Evolutionary conservation across 2,888 invertebrate genomes (phyloP).

Genomic region (Nomada ruficornis): DNA sequence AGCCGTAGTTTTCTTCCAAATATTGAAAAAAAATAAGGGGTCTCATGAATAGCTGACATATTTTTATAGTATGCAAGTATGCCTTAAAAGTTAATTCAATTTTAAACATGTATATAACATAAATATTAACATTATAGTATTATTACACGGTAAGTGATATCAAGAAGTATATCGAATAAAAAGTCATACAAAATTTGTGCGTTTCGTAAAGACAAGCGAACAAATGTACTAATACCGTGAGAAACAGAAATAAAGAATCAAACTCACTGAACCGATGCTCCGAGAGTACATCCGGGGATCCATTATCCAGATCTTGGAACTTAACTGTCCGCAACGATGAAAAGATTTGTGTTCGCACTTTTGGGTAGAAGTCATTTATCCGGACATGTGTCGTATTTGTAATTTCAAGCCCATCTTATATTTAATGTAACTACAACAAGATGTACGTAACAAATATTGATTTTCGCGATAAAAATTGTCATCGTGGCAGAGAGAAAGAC

Average conservation of each 20-base stretch:
- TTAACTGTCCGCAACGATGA: slow-evolving; percentile 79
- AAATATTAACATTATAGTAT: too few species aligned
- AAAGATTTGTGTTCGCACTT: slow-evolving; percentile 80
- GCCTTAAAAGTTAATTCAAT: too few species aligned
- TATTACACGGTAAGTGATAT: too few species aligned
- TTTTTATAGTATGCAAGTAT: too few species aligned
- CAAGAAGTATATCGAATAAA: too few species aligned
- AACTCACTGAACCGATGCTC: slow-evolving; percentile 80
- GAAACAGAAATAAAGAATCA: slow-evolving; percentile 65
- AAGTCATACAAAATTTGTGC: background rate
- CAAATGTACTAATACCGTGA: slow-evolving; percentile 61
- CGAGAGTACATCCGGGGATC: slow-evolving; percentile 82
- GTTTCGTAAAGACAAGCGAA: background rate
- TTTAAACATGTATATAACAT: too few species aligned
- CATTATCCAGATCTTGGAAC: slow-evolving; percentile 81
- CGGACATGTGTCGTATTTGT: background rate
- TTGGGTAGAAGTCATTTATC: slow-evolving; percentile 16
- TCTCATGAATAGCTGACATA: too few species aligned
- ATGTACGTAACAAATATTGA: background rate
- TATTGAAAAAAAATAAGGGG: too few species aligned
- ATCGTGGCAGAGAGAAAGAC: background rate
- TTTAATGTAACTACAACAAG: background rate
- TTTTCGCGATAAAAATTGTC: background rate
- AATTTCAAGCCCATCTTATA: background rate
- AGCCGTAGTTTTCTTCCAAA: too few species aligned